Percentiles rank a stretch among this genome's conserved stretches.
phyloP scores from a whole-genome alignment of 2,888 invertebrate genomes.

The Sarcophaga carnaria region DNA sequence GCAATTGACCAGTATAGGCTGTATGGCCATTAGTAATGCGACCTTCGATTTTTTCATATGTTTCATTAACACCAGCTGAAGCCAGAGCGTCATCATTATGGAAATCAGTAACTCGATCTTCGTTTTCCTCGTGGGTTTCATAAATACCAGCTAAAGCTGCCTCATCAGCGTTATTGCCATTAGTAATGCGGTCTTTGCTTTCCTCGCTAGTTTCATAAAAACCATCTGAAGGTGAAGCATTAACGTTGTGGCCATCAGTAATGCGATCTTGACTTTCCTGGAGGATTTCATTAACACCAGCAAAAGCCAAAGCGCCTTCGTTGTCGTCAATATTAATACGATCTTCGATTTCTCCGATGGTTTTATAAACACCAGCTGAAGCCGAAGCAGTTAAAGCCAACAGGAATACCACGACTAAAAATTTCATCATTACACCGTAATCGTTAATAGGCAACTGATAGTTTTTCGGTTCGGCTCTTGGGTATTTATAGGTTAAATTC shows the following conservation, averaged over 20 bases:
- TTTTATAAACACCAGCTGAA: slow-evolving; percentile 15
- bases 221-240: slow-evolving; percentile 12
- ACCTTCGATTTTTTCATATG: not conserved
- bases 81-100: not conserved
- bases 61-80: not conserved
- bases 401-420: slow-evolving; percentile 67
- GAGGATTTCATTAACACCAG: too few species aligned
- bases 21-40: slow-evolving; percentile 71
- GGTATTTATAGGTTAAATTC: too few species aligned
- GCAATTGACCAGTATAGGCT: slow-evolving; percentile 68
- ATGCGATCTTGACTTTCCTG: too few species aligned
- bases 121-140: too few species aligned
- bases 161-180: slow-evolving; percentile 63
- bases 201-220: not conserved
- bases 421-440: slow-evolving; percentile 48
- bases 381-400: slow-evolving; percentile 31
- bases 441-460: too few species aligned
- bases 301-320: not conserved
- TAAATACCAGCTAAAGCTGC: not conserved
- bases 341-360: too few species aligned
- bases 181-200: slow-evolving; percentile 67
- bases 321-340: too few species aligned
- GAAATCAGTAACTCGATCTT: too few species aligned
- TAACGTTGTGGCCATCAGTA: not conserved
- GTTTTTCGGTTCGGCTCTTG: too few species aligned